phyloP scores from a whole-genome alignment of 2,797 vertebrate genomes.

The Phylloscopus collybita region DNA sequence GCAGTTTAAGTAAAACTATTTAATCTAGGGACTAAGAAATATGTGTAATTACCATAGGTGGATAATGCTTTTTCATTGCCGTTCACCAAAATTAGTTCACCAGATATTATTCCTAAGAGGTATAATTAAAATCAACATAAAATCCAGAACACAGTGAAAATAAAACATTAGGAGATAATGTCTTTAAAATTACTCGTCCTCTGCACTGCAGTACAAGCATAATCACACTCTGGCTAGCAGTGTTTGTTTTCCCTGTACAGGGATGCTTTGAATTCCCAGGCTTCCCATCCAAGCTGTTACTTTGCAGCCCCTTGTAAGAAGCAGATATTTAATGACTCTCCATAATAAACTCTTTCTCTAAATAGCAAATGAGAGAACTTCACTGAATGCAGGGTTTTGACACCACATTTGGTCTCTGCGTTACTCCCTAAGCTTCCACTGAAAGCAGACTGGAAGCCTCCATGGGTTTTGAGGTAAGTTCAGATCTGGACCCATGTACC shows the following conservation, averaged over 20 bases:
- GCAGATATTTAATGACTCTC: constrained; percentile 36
- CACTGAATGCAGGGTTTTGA: neutral
- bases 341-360: constrained; percentile 19
- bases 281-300: constrained; percentile 15
- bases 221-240: constrained; percentile 8
- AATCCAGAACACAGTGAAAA: constrained; percentile 53
- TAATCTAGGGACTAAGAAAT: constrained; percentile 52
- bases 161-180: constrained; percentile 64
- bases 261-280: constrained; percentile 17
- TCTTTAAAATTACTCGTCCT: constrained; percentile 43
- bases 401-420: fast-evolving
- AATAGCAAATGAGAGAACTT: constrained; percentile 24
- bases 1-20: constrained; percentile 55
- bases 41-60: constrained; percentile 58
- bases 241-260: constrained; percentile 14
- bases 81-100: constrained; percentile 43
- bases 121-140: constrained; percentile 70
- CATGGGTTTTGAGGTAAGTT: fast-evolving
- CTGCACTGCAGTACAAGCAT: neutral
- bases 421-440: neutral
- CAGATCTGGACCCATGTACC: neutral
- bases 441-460: neutral
- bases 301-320: constrained; percentile 39
- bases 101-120: constrained; percentile 70
- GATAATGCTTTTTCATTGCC: constrained; percentile 41